These are phyloP conservation scores for Bombus breviceps DNA, from an alignment of 1,140 invertebrate genomes.

Conservation along the genomic window DNA sequence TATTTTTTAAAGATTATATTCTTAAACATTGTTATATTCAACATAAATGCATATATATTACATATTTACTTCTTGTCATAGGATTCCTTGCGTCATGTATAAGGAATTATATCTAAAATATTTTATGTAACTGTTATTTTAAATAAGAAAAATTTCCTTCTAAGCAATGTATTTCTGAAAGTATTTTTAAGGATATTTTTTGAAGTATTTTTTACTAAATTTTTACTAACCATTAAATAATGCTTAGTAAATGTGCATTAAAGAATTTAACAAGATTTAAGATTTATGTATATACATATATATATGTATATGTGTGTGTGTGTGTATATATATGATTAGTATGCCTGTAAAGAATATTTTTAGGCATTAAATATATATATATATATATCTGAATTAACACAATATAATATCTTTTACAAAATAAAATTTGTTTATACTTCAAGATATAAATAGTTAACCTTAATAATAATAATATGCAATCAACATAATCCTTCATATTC, in stretches of 20 bases:
- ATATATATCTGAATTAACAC: constrained; percentile 11
- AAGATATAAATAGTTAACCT: constrained; percentile 15
- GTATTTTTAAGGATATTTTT: constrained; percentile 18
- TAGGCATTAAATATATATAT: constrained; percentile 32
- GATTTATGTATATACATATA: background rate
- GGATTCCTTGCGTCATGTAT: background rate
- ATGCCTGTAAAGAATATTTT: constrained; percentile 6
- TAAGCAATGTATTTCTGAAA: constrained; percentile 5
- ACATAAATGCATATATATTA: constrained; percentile 45
- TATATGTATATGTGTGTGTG: background rate
- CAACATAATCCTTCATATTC: constrained; percentile 76
- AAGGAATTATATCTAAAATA: constrained; percentile 15
- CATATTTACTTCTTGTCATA: background rate
- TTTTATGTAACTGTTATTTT: background rate
- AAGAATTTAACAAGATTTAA: constrained; percentile 43
- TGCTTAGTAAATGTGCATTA: constrained; percentile 26
- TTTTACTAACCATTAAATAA: no score
- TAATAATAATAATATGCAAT: constrained; percentile 57
- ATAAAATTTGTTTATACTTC: constrained; percentile 29
- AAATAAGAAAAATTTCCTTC: constrained; percentile 30
- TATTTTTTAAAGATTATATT: constrained; percentile 5
- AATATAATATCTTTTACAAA: constrained; percentile 38
- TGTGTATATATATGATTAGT: background rate
- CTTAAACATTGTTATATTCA: background rate
- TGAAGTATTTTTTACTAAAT: constrained; percentile 15